phyloP scores from a whole-genome alignment of 2,113 vertebrate genomes.

The Zosterops pallidus region DNA sequence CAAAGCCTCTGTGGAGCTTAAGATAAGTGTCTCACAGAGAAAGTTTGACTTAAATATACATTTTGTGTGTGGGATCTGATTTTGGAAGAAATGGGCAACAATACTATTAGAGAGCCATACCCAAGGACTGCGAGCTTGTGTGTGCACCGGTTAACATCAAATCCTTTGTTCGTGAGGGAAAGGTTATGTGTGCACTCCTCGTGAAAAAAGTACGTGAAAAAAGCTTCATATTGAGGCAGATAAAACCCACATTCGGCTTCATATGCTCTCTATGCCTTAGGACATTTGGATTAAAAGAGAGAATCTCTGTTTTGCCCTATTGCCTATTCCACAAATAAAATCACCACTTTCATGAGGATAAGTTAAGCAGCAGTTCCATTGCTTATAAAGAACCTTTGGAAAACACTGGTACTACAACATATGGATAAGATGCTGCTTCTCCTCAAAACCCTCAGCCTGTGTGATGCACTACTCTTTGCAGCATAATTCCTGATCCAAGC shows the following conservation, averaged over 20 bases:
- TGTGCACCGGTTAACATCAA: neutral
- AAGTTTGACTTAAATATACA: neutral
- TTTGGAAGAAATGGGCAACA: neutral
- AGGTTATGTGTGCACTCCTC: neutral
- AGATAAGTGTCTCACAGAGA: neutral
- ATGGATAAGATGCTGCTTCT: neutral
- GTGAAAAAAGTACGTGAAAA: neutral
- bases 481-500: neutral
- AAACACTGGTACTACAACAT: neutral
- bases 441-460: neutral
- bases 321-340: neutral
- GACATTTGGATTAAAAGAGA: neutral
- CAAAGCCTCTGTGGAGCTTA: constrained; percentile 10
- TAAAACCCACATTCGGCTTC: neutral
- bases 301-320: neutral
- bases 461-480: neutral
- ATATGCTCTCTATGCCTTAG: neutral
- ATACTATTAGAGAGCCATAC: neutral
- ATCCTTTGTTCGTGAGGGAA: neutral
- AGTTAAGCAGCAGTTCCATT: neutral
- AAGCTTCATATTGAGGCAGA: neutral
- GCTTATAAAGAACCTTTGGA: neutral
- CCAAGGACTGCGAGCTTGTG: neutral
- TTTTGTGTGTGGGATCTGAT: neutral
- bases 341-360: neutral